Base-by-base conservation (phyloP, 1,140 invertebrate species). In the Eupeodes corollae region DNA sequence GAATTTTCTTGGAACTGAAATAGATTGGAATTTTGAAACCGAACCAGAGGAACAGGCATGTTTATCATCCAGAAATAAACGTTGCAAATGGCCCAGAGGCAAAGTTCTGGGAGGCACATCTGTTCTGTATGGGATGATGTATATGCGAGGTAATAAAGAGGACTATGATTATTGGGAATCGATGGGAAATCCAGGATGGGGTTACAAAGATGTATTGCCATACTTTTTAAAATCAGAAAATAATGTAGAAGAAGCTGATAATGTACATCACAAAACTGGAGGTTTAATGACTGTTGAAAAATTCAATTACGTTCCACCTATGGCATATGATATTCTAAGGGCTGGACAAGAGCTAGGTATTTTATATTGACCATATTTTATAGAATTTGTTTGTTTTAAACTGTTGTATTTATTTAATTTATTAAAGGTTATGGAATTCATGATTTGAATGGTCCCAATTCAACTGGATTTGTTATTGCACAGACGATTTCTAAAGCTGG, bases 401-500 rank as follows among this genome's bases (percentile, higher is more conserved):
- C 3, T 26, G 54, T 26, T 26, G 3, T 26, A 8, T 26, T 26
- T 26, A 8, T 26, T 26, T 26, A 5, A 56, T 41, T 53, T 51
- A 47, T 76, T 14, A 14, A 55, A 82, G 87, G 90, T 12, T 91
- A 90, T 63, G 71, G 79, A 32, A 75, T 79, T 2, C 77, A 86
- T 6, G 89, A 93, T 63, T 71, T 91, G n/a, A 92, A 93, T 69
- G 90, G 90, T 5, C 78, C 78, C 12, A 75, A 76, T 6, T 80
- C 85, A 52, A 84, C 83, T 0, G 86, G 88, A 1, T 90, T 91
- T 56, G 74, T 79, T 19, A 88, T 90, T 43, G 86, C 82, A 3
- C 92, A 90, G 73, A 92, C 82, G 21, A 95, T 89, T 0, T 86
- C 87, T 42, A 75, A 86, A 47, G 85, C 92, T 59, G 92, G 92